Conservation (phyloP, 2,888 invertebrate genomes). For the Oasisia sp. region DNA sequence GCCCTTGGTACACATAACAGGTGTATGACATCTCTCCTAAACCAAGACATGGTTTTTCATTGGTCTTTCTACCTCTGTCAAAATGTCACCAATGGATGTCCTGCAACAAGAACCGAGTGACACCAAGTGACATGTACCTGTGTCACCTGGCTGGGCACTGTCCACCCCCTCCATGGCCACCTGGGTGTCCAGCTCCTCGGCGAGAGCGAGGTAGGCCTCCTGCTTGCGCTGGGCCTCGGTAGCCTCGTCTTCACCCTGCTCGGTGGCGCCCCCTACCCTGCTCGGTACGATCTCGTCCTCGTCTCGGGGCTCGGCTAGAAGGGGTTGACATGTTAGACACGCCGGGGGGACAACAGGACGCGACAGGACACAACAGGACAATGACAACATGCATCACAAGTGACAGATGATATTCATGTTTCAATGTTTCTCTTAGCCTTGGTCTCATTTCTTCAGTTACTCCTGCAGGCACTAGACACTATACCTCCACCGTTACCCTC, state of each 20-base stretch:
- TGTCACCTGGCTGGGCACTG: neutral
- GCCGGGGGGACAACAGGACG: neutral
- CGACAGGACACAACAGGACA: neutral
- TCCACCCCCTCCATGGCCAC: slow-evolving; percentile 33
- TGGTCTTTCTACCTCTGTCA: neutral
- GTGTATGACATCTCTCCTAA: neutral
- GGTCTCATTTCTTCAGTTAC: too few species aligned
- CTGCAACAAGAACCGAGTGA: too few species aligned
- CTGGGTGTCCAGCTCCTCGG: slow-evolving; percentile 50
- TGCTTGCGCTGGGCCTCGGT: slow-evolving; percentile 55
- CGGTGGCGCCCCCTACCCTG: neutral
- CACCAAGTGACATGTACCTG: neutral
- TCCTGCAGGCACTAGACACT: neutral
- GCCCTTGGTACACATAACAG: neutral
- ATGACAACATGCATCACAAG: neutral
- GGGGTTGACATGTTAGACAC: neutral
- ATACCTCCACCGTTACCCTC: neutral
- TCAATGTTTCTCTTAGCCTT: neutral
- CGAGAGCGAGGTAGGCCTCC: slow-evolving; percentile 56
- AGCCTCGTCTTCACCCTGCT: slow-evolving; percentile 40
- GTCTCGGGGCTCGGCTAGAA: neutral
- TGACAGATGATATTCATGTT: neutral
- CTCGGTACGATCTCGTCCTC: slow-evolving; percentile 18
- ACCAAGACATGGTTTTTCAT: neutral
- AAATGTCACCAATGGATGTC: neutral